phyloP scores from a whole-genome alignment of 2,113 vertebrate genomes.

The Oostethus manadensis region DNA sequence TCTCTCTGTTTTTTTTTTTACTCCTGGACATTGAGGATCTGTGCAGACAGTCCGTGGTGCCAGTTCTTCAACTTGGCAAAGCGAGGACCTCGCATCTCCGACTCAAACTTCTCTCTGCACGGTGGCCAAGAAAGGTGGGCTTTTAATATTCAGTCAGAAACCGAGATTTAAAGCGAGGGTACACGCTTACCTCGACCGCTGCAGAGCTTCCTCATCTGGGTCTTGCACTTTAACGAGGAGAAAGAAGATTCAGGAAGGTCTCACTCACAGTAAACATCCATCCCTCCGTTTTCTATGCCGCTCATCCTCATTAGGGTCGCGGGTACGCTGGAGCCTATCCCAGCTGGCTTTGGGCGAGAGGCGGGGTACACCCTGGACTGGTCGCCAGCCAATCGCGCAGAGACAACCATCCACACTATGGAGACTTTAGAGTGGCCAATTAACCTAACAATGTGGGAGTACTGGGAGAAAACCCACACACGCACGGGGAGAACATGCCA shows the following conservation, averaged over 20 bases:
- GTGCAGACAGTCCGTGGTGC: constrained; percentile 96
- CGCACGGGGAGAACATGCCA: too few relatives aligned
- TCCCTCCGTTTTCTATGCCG: too few relatives aligned
- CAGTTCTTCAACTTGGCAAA: constrained; percentile 99
- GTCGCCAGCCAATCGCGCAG: too few relatives aligned
- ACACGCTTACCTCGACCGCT: constrained; percentile 85
- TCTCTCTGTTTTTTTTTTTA: constrained; percentile 63
- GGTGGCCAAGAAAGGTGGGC: constrained; percentile 59
- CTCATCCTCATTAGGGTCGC: too few relatives aligned
- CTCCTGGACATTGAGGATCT: constrained; percentile 94
- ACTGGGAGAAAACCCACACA: too few relatives aligned
- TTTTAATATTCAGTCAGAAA: neutral
- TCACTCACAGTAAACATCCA: neutral
- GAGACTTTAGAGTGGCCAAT: too few relatives aligned
- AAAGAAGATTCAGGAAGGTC: neutral
- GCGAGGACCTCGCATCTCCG: constrained; percentile 95
- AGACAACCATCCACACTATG: neutral
- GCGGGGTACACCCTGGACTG: too few relatives aligned
- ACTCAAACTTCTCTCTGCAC: constrained; percentile 94
- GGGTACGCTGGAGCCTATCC: too few relatives aligned
- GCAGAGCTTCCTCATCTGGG: constrained; percentile 93
- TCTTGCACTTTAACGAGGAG: constrained; percentile 87
- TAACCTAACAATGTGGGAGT: too few relatives aligned
- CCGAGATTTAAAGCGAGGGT: neutral
- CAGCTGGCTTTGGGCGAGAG: too few relatives aligned